Conservation (phyloP, 2,797 vertebrate genomes). For the Sebastes kiyomatsui region DNA sequence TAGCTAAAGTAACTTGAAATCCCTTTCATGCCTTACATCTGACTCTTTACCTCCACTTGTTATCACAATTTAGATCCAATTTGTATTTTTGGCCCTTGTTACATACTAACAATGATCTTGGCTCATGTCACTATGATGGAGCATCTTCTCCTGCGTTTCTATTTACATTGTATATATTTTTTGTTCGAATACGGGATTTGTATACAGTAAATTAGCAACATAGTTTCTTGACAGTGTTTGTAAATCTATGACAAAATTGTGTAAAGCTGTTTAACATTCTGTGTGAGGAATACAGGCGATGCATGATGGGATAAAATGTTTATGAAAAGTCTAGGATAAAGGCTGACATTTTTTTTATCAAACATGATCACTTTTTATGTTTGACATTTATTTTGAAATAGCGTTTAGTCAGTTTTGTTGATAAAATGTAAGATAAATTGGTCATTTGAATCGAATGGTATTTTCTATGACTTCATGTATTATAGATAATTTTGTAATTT, state of each 20-base stretch:
- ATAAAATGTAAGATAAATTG: constrained; percentile 24
- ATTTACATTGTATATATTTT: constrained; percentile 41
- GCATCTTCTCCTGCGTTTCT: constrained; percentile 6
- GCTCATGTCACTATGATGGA: background rate
- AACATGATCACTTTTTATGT: background rate
- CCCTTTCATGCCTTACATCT: constrained; percentile 50
- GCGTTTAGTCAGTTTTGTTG: constrained; percentile 26
- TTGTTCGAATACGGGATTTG: constrained; percentile 32
- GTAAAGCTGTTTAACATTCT: constrained; percentile 27
- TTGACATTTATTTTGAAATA: constrained; percentile 33
- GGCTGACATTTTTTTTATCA: background rate
- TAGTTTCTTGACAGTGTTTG: constrained; percentile 47
- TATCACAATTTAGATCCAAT: constrained; percentile 4
- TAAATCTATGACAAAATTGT: constrained; percentile 33
- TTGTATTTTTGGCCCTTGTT: constrained; percentile 23
- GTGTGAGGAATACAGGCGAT: constrained; percentile 5
- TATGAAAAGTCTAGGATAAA: constrained; percentile 7
- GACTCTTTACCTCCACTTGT: constrained; percentile 27
- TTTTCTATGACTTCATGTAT: constrained; percentile 43
- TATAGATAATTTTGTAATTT: constrained; percentile 46
- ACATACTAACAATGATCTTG: background rate
- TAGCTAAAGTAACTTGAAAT: constrained; percentile 36
- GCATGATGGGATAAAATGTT: constrained; percentile 17
- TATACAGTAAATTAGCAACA: constrained; percentile 12
- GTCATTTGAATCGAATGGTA: constrained; percentile 38